Evolutionary conservation across 2,888 invertebrate species (phyloP), one percentile per base, ranked within the genome.

Genomic region (Fabriciana adippe): DNA sequence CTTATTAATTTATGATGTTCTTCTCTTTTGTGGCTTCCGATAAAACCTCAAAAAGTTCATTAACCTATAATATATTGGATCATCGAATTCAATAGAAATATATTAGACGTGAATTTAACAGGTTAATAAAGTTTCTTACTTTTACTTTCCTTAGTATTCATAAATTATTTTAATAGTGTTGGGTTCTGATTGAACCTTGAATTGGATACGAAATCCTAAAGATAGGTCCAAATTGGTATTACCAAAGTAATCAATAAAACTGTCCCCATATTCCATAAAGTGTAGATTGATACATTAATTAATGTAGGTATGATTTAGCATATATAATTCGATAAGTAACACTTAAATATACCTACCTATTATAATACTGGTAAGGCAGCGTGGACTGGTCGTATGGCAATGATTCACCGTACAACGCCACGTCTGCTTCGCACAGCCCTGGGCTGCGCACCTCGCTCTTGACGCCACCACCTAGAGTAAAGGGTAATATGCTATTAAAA

Each of bases 361-460:
- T 96, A 81, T 96, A 96, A 88, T 96, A 96, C 85, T 95, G 95
- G 89, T 96, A 95, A 76, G 95, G 94, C 76, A 95, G 86, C 86
- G 90, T 86, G 86, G 85, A 89, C 94, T 92, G 92, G 82, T 87
- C 93, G 88, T 88, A 93, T 48, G 87, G 93, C 81, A 93, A 87
- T 73, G 93, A 82, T 65, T 93, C 92, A 75, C 92, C 91, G 88
- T 91, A 90, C 76, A 90, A 85, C 80, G 90, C 90, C 86, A 90
- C 89, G 85, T 91, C 93, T 72, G 89, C 86, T 75, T 94, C 94
- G 77, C 94, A 93, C 79, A 95, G 91, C 75, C 94, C 94, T 55
- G 95, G 95, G 88, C 95, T 95, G 77, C 95, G 94, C 76, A 95
- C 94, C 88, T 96, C 96, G 78, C 95, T 95, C 90, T 96, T 96